Conservation (phyloP, 2,113 vertebrate genomes). For the Lampris megalopsis region DNA sequence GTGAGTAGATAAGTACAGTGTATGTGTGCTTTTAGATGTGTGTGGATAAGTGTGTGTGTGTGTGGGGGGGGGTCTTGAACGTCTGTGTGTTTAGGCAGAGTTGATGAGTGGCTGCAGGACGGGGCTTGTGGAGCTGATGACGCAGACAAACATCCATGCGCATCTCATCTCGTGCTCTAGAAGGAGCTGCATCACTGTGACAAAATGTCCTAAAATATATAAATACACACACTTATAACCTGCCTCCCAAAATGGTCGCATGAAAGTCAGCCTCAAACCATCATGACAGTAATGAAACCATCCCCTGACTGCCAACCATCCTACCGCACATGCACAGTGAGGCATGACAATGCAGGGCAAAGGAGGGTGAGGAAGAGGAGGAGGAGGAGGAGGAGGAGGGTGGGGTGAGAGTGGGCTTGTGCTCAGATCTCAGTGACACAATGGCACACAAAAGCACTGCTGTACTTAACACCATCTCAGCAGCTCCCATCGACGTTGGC, state of each 20-base stretch:
- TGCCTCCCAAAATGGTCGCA: conserved; percentile 35
- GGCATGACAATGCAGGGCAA: conserved; percentile 16
- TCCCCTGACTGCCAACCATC: conserved; percentile 36
- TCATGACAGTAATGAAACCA: conserved; percentile 34
- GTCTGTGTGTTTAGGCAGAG: conserved; percentile 25
- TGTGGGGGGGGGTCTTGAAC: not conserved
- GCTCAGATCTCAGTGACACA: conserved; percentile 36
- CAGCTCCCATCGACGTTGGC: conserved; percentile 11
- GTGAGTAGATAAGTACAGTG: not conserved
- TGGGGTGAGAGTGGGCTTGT: too few species aligned
- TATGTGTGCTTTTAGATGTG: not conserved
- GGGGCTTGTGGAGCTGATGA: conserved; percentile 61
- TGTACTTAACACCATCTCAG: conserved; percentile 50
- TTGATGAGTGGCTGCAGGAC: conserved; percentile 61
- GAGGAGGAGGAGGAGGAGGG: not conserved
- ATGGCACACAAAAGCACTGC: conserved; percentile 61
- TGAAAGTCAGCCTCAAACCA: conserved; percentile 41
- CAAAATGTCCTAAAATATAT: conserved; percentile 1
- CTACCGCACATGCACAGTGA: conserved; percentile 11
- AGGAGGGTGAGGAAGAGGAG: not conserved
- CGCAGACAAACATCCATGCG: conserved; percentile 52
- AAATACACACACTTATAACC: conserved; percentile 3
- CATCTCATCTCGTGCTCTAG: conserved; percentile 53
- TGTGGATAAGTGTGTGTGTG: conserved; percentile 7
- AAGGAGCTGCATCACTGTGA: conserved; percentile 21